Evolutionary conservation across 2,888 invertebrate genomes (phyloP).

Genomic region (Drosophila nigricruria): DNA sequence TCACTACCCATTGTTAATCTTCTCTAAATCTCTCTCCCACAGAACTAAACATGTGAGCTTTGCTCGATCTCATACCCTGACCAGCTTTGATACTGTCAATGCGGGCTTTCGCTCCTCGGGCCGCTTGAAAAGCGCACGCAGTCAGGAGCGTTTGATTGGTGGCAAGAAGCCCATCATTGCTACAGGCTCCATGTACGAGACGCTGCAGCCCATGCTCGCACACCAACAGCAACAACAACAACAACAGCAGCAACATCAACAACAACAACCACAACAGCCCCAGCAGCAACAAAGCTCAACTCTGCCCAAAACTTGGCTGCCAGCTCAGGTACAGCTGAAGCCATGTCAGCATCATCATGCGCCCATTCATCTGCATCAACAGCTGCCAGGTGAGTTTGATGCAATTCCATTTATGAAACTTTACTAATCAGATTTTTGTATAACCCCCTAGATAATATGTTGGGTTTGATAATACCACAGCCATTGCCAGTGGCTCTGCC

Average conservation of each 20-base stretch:
- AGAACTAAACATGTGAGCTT: constrained; percentile 96
- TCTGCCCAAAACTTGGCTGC: constrained; percentile 71
- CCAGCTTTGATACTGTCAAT: constrained; percentile 91
- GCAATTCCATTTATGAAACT: background rate
- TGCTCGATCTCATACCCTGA: constrained; percentile 93
- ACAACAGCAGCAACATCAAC: constrained; percentile 48
- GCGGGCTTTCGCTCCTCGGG: constrained; percentile 85
- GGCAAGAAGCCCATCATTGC: constrained; percentile 88
- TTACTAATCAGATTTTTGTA: background rate
- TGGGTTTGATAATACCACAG: constrained; percentile 71
- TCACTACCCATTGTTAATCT: too few relatives aligned
- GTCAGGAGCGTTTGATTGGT: constrained; percentile 91
- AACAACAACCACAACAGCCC: constrained; percentile 52
- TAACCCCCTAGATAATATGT: constrained; percentile 53
- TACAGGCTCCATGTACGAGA: constrained; percentile 79
- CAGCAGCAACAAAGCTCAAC: constrained; percentile 56
- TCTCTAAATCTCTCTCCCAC: background rate
- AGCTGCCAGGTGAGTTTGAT: constrained; percentile 55
- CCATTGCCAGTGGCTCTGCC: constrained; percentile 62
- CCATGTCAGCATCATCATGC: constrained; percentile 81
- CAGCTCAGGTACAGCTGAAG: constrained; percentile 64
- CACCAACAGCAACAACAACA: constrained; percentile 50
- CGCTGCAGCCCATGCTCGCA: constrained; percentile 66
- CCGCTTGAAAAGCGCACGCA: constrained; percentile 86
- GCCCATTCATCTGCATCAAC: constrained; percentile 79